Percentiles rank a stretch among this genome's conserved stretches.
These are phyloP conservation scores for Drosophila tristis DNA, from an alignment of 1,140 invertebrate genomes.

Conservation along the genomic window DNA sequence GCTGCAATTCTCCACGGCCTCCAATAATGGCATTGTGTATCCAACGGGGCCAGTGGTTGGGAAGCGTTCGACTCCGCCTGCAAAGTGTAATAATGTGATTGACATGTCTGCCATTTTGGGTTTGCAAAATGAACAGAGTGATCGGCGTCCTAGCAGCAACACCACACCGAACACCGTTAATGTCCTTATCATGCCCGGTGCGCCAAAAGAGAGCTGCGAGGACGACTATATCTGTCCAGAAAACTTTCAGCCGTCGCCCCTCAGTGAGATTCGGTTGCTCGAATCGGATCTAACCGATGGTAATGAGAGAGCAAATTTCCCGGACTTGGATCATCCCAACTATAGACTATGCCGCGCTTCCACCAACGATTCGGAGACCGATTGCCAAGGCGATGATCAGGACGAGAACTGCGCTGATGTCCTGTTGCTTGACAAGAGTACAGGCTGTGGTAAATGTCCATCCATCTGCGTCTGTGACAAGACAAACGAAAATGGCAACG, in stretches of 20 bases:
- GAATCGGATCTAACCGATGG: conserved; percentile 39
- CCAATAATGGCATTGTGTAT: no score
- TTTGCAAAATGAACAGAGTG: background rate
- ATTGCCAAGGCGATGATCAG: background rate
- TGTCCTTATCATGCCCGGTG: conserved; percentile 51
- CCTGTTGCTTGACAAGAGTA: conserved; percentile 25
- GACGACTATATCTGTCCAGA: conserved; percentile 5
- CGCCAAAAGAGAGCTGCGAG: conserved; percentile 1
- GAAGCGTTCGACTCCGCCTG: no score
- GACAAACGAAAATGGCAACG: background rate
- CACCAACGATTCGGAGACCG: conserved; percentile 1
- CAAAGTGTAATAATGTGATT: no score
- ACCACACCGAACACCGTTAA: conserved; percentile 36
- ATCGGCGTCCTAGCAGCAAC: background rate
- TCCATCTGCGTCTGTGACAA: background rate
- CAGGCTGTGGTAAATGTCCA: background rate
- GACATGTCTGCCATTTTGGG: background rate
- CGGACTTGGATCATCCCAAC: conserved; percentile 39
- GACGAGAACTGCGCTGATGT: conserved; percentile 35
- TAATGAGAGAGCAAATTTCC: conserved; percentile 36
- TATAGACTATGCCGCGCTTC: conserved; percentile 40
- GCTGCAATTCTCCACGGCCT: no score
- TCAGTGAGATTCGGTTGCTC: conserved; percentile 44
- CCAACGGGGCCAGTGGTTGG: no score
- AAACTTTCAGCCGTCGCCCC: background rate